A percentile compares a stretch with the other conserved stretches of the same genome.
phyloP scores from a whole-genome alignment of 2,113 vertebrate species.

The Himantopus leucocephalus region DNA sequence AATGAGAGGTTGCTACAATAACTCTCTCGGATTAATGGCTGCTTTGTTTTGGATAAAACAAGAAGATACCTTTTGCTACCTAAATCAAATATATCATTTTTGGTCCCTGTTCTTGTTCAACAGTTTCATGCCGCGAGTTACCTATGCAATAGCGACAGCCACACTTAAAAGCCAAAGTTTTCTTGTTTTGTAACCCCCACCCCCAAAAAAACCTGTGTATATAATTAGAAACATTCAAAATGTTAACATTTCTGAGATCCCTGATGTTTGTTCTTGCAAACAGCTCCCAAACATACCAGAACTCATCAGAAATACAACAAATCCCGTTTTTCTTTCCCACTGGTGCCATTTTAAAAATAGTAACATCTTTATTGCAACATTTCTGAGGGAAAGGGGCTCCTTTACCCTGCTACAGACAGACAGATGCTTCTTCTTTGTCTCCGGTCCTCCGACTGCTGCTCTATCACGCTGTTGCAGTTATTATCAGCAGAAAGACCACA shows the following conservation, averaged over 20 bases:
- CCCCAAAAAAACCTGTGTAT: not conserved
- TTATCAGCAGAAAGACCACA: not conserved
- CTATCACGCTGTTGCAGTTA: not conserved
- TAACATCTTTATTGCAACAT: not conserved
- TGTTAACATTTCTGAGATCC: conserved; percentile 7
- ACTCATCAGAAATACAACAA: not conserved
- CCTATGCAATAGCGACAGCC: not conserved
- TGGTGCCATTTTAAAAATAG: conserved; percentile 40
- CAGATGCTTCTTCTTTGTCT: not conserved
- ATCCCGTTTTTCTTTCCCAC: not conserved
- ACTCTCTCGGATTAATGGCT: not conserved
- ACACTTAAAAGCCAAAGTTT: not conserved
- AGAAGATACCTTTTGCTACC: not conserved
- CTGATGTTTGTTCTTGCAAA: not conserved
- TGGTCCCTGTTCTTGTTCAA: not conserved
- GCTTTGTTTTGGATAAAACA: not conserved
- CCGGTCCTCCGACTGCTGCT: not conserved
- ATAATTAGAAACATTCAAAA: not conserved
- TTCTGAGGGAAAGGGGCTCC: not conserved
- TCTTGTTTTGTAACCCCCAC: not conserved
- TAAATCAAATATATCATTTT: not conserved
- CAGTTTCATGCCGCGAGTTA: not conserved
- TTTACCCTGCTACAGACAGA: not conserved
- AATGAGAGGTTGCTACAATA: not conserved
- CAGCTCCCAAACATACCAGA: not conserved